These are phyloP conservation scores for Pissodes strobi DNA, from an alignment of 1,140 invertebrate genomes.

Conservation along the genomic window DNA sequence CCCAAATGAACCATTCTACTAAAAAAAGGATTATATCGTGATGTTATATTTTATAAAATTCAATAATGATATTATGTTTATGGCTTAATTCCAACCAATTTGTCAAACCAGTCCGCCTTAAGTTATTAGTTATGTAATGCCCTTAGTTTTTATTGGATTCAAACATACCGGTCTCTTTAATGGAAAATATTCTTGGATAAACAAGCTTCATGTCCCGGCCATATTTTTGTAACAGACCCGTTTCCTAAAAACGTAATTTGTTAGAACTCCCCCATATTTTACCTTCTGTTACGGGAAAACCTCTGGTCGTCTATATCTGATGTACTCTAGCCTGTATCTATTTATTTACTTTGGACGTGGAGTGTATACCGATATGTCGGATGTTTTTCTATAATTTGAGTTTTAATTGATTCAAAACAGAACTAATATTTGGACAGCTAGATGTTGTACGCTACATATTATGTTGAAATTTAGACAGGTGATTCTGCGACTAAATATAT, in stretches of 20 bases:
- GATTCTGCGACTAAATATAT: too few species aligned
- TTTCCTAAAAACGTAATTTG: conserved; percentile 1
- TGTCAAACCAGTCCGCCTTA: too few species aligned
- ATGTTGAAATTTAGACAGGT: too few species aligned
- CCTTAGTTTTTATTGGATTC: too few species aligned
- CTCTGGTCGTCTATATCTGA: background rate
- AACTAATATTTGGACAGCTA: conserved; percentile 8
- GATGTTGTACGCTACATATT: too few species aligned
- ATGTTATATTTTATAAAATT: too few species aligned
- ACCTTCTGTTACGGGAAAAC: background rate
- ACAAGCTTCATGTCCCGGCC: background rate
- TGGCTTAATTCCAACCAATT: too few species aligned
- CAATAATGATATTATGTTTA: too few species aligned
- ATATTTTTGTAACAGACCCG: background rate
- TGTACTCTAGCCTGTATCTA: conserved; percentile 3
- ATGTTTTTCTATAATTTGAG: conserved; percentile 10
- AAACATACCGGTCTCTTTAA: background rate
- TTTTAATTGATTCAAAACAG: conserved; percentile 11
- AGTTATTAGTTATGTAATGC: too few species aligned
- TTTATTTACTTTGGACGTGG: conserved; percentile 7
- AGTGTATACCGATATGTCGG: background rate
- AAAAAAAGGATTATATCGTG: too few species aligned
- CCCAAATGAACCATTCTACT: too few species aligned
- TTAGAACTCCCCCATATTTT: conserved; percentile 5
- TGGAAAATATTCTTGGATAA: background rate